Evolutionary conservation across 2,888 invertebrate species (phyloP), one percentile per base, ranked within the genome.

Genomic region (Philopedon plagiatum): DNA sequence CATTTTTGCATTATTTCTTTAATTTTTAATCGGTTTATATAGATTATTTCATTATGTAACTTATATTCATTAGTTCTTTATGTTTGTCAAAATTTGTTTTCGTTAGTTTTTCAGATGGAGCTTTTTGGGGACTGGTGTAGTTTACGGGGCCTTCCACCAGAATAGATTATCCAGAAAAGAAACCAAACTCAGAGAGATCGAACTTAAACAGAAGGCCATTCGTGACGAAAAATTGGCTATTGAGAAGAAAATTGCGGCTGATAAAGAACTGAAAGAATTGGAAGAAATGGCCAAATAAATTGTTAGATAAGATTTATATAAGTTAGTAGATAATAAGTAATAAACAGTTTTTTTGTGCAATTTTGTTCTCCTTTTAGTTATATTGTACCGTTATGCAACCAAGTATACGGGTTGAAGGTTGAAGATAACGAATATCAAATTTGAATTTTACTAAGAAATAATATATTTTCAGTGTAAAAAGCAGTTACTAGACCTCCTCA

Each of bases 31-130:
- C 11, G 7, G 37, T 7, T 11, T 26, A 13, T 15, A 9, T 26
- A 37, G 21, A 19, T 18, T 66, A 57, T 58, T 34, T 23, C 15
- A 66, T 77, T 78, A 76, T 76, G 75, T 78, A 78, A 78, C 64
- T n/a, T n/a, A n/a, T n/a, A 39, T 26, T 23, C 23, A 32, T 77
- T 78, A 76, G 74, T 75, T 64, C 34, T 46, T 54, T 61, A 11
- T 58, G 19, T 74, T 44, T 18, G 13, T 19, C 7, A 19, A 18
- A 21, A 61, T 49, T 41, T 54, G n/a, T 11, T 65, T 61, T 3
- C 82, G 87, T 7, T 84, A 94, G 94, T 94, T 94, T 81, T 91
- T 91, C 70, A 89, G 96, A 82, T 96, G 95, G 94, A 91, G 92
- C 66, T 88, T 95, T 81, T 88, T 96, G 2, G 83, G 89, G 0